Evolutionary conservation across 2,113 vertebrate species (phyloP), one percentile per base, ranked within the genome.

Genomic region (Pomatostomus ruficeps): DNA sequence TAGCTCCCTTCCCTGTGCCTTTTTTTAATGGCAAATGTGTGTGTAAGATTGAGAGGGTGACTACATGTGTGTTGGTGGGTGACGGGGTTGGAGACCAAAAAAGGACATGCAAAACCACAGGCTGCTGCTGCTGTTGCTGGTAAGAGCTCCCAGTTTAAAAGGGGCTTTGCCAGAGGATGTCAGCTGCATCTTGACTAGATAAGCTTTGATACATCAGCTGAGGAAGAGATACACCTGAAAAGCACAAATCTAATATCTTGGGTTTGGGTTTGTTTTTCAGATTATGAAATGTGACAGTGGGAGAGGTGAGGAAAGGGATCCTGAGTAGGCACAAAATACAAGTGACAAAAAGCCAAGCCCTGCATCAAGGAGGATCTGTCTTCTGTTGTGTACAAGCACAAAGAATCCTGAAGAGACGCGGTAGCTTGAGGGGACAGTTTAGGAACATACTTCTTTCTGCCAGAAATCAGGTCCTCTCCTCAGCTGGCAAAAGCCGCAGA

Each of bases 161-260:
- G 45, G 35, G 36, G 43, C n/a, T 92, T 92, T 89, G 76, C 71
- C 45, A 46, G 73, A 63, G 62, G 28, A 52, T 59, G 76, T 79
- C 4, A 4, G 28, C 42, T 78, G 76, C 58, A 72, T 81, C 74
- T 67, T 94, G 58, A 57, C 85, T 67, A 51, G 67, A 62, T 52
- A 85, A 75, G 71, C 63, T 94, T 88, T 72, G 21, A 10, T 45
- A 85, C 89, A 31, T 45, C 68, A 49, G 28, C 46, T 48, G 54
- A 79, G 54, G 81, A 95, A 58, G 28, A 72, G 28, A 85, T 58
- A 74, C 33, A 70, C 24, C 58, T 85, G 82, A 81, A 85, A 93
- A 91, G 49, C 28, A 49, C 61, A 84, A 68, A 84, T 61, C 79
- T 71, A 40, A 75, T 49, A 11, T 14, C 36, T 58, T 65, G 13